These are phyloP conservation scores for Cryptocephalus primarius DNA, from an alignment of 2,888 invertebrate species.

Conservation along the genomic window DNA sequence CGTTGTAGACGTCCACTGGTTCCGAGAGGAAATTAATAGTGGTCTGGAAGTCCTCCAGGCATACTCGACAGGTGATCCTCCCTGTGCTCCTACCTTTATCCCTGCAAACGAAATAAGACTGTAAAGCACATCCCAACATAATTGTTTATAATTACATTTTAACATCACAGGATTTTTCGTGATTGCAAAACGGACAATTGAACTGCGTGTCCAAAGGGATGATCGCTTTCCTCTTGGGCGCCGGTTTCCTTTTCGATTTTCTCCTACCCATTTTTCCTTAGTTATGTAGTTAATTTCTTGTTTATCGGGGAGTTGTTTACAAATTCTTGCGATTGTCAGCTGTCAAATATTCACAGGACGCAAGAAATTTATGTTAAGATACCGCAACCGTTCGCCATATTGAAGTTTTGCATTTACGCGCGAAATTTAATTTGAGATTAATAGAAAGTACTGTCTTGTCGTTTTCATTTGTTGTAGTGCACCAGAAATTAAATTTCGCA, in stretches of 20 bases:
- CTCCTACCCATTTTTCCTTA: conserved; percentile 76
- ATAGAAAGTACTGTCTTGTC: too few species aligned
- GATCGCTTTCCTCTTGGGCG: conserved; percentile 84
- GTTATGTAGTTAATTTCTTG: not conserved
- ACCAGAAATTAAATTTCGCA: too few species aligned
- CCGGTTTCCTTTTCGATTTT: conserved; percentile 96
- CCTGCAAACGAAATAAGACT: conserved; percentile 44
- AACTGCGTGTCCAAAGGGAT: conserved; percentile 91
- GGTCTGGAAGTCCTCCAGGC: conserved; percentile 94
- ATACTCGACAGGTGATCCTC: conserved; percentile 88
- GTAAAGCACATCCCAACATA: not conserved
- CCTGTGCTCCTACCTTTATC: conserved; percentile 92
- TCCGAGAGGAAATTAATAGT: conserved; percentile 93
- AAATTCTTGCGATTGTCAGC: not conserved
- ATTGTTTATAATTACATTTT: conserved; percentile 74
- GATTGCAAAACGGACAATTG: conserved; percentile 99
- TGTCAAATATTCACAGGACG: too few species aligned
- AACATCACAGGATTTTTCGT: conserved; percentile 98
- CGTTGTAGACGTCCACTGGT: conserved; percentile 97
- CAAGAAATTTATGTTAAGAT: too few species aligned
- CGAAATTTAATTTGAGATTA: too few species aligned
- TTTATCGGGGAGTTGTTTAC: not conserved
- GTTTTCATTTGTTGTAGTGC: too few species aligned
- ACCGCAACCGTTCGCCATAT: too few species aligned
- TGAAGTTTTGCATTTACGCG: too few species aligned